Evolutionary conservation across 2,113 vertebrate species (phyloP).

Genomic region (Microcebus tavaratra): DNA sequence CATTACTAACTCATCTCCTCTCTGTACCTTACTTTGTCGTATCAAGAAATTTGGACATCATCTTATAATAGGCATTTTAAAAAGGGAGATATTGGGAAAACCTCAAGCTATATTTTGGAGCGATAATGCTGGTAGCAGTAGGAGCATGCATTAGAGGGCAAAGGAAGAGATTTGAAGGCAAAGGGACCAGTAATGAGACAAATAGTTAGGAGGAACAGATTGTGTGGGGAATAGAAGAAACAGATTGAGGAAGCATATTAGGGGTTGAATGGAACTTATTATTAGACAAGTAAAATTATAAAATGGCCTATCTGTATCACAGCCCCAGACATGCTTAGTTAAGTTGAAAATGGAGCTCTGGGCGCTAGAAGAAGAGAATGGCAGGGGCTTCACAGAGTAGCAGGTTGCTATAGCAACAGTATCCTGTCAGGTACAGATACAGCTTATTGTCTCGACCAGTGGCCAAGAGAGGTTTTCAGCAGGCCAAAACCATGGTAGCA

Average conservation of each 20-base stretch:
- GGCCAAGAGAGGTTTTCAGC: not conserved
- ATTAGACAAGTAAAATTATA: not conserved
- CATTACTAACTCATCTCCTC: not conserved
- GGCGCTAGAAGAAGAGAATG: not conserved
- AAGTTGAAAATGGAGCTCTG: not conserved
- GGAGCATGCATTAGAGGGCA: not conserved
- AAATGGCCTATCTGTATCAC: not conserved
- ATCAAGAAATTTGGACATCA: not conserved
- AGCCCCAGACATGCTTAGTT: not conserved
- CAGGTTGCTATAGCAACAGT: constrained; percentile 60
- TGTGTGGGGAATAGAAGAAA: not conserved
- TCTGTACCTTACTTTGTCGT: not conserved
- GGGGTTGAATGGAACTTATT: not conserved
- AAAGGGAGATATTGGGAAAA: not conserved
- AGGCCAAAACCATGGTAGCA: constrained; percentile 15
- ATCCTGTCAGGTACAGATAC: not conserved
- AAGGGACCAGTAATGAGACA: not conserved
- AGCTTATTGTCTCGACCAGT: not conserved
- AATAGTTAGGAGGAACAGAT: not conserved
- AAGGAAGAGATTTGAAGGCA: not conserved
- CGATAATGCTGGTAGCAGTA: not conserved
- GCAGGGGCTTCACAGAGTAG: not conserved
- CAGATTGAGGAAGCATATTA: not conserved
- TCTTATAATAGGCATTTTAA: not conserved
- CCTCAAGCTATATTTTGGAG: not conserved